These are phyloP conservation scores for Leucoptera coffeella DNA, from an alignment of 2,888 invertebrate genomes.

Conservation along the genomic window DNA sequence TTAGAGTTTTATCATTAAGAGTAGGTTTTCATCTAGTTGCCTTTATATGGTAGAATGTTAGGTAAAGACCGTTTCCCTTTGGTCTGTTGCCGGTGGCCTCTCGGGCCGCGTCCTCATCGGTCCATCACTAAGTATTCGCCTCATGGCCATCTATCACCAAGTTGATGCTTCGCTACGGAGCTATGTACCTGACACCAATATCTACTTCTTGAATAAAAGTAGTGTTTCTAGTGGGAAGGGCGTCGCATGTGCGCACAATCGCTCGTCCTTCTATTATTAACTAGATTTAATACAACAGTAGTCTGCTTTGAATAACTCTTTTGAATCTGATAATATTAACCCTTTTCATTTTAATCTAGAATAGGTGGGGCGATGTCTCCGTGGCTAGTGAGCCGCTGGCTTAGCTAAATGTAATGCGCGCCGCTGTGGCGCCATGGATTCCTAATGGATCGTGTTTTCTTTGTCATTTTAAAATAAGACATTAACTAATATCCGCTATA, in stretches of 20 bases:
- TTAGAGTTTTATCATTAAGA: conserved; percentile 49
- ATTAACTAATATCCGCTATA: too few species aligned
- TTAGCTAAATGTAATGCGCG: too few species aligned
- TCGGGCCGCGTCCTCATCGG: too few species aligned
- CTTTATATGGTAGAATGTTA: too few species aligned
- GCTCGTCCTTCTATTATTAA: neutral
- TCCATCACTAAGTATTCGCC: conserved; percentile 26
- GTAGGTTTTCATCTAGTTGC: conserved; percentile 53
- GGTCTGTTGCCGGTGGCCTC: neutral
- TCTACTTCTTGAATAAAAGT: conserved; percentile 8
- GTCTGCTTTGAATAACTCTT: conserved; percentile 49
- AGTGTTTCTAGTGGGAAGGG: conserved; percentile 3
- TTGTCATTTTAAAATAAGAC: too few species aligned
- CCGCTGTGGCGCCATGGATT: too few species aligned
- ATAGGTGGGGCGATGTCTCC: too few species aligned
- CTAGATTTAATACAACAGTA: too few species aligned
- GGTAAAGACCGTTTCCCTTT: neutral
- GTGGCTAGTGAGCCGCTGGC: too few species aligned
- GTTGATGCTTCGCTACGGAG: conserved; percentile 21
- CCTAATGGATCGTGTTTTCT: too few species aligned
- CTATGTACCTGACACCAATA: conserved; percentile 29
- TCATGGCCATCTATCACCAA: conserved; percentile 23
- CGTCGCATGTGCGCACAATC: conserved; percentile 1
- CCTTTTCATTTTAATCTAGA: too few species aligned
- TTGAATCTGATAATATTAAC: conserved; percentile 27